phyloP scores from a whole-genome alignment of 2,888 invertebrate species.

The Mythimna impura region DNA sequence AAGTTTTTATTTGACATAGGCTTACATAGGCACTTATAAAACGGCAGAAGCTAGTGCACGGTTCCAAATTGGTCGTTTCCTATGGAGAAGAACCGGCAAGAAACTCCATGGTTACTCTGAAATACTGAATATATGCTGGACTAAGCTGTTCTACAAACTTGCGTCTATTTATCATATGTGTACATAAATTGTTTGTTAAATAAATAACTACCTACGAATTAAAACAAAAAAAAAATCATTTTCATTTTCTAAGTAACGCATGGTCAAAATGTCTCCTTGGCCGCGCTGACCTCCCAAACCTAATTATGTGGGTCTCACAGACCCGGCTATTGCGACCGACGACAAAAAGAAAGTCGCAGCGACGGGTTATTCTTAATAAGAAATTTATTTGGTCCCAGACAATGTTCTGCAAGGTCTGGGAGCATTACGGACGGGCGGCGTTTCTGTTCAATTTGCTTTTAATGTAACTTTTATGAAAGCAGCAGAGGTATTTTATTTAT shows the following conservation, averaged over 20 bases:
- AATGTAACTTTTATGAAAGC: conserved; percentile 52
- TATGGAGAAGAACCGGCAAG: too few species aligned
- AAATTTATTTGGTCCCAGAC: conserved; percentile 54
- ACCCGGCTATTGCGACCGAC: conserved; percentile 45
- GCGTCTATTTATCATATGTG: too few species aligned
- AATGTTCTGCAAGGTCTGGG: conserved; percentile 31
- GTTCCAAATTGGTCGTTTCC: too few species aligned
- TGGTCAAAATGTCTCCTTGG: conserved; percentile 51
- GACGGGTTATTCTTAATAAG: conserved; percentile 56
- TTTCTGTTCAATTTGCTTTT: conserved; percentile 54
- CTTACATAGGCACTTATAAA: too few species aligned
- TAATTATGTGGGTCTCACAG: conserved; percentile 63
- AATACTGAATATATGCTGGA: not conserved
- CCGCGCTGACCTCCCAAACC: conserved; percentile 58
- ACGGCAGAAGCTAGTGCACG: too few species aligned
- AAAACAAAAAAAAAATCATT: conserved; percentile 23
- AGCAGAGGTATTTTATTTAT: conserved; percentile 18
- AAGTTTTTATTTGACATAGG: too few species aligned
- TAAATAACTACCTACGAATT: not conserved
- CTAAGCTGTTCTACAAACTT: not conserved
- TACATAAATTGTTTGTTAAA: too few species aligned
- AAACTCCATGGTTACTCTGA: too few species aligned
- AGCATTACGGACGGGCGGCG: conserved; percentile 37
- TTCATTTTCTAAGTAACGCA: conserved; percentile 20
- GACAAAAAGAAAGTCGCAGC: conserved; percentile 55